Evolutionary conservation across 2,888 invertebrate species (phyloP).

Genomic region (Eupithecia insigniata): DNA sequence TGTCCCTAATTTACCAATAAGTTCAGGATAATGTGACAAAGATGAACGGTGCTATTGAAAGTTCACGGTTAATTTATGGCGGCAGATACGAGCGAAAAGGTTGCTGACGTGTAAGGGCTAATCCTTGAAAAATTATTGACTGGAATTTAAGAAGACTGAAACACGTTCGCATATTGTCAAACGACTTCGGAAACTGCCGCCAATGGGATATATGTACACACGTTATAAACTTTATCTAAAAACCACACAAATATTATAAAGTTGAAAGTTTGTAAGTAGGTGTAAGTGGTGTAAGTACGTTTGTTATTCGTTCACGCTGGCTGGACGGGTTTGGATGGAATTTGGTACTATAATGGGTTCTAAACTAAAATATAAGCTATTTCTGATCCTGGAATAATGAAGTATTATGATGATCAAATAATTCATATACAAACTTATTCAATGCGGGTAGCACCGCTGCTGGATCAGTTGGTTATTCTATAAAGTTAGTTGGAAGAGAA

Average conservation of each 20-base stretch:
- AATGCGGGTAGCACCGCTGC: background rate
- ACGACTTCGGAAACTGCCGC: slow-evolving; percentile 3
- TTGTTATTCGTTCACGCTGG: background rate
- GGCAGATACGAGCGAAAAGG: slow-evolving; percentile 52
- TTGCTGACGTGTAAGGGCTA: slow-evolving; percentile 46
- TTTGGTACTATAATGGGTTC: no score
- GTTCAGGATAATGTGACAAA: slow-evolving; percentile 74
- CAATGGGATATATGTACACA: background rate
- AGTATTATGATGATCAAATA: background rate
- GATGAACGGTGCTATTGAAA: slow-evolving; percentile 67
- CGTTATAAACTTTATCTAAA: background rate
- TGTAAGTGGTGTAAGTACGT: background rate
- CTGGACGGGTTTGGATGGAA: background rate
- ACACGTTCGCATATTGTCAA: slow-evolving; percentile 6
- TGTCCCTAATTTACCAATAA: slow-evolving; percentile 76
- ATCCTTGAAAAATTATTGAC: slow-evolving; percentile 54
- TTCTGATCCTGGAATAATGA: background rate
- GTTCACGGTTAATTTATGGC: slow-evolving; percentile 70
- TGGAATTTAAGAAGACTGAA: background rate
- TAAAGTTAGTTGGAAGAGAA: background rate
- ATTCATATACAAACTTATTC: background rate
- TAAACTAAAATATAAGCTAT: background rate
- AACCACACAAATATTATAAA: background rate
- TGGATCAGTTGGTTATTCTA: background rate
- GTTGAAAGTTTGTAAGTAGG: background rate